A percentile compares a stretch with the other conserved stretches of the same genome.
phyloP scores from a whole-genome alignment of 2,113 vertebrate genomes.

The Raja brachyura region DNA sequence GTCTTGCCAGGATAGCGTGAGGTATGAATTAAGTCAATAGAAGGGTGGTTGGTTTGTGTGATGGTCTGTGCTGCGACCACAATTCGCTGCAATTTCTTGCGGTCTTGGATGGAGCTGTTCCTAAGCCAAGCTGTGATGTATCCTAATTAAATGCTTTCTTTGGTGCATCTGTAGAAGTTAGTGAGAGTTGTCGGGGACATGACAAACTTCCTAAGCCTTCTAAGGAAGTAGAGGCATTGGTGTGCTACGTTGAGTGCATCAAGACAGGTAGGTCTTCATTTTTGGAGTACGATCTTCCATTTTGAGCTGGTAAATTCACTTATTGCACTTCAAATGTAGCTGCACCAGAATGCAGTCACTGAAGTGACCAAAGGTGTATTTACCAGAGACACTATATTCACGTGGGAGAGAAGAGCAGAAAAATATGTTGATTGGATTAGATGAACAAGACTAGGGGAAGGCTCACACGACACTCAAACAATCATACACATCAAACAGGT shows the following conservation, averaged over 20 bases:
- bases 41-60: too few species aligned
- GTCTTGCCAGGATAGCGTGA: too few species aligned
- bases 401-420: background rate
- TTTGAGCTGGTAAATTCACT: background rate
- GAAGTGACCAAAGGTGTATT: background rate
- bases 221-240: too few species aligned
- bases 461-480: background rate
- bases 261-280: background rate
- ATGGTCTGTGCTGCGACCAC: too few species aligned
- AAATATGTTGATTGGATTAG: background rate
- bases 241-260: background rate
- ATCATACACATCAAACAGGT: background rate
- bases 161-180: too few species aligned
- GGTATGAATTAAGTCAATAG: too few species aligned
- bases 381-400: background rate
- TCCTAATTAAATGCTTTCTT: too few species aligned
- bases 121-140: too few species aligned
- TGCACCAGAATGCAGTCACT: background rate
- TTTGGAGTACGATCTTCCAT: background rate
- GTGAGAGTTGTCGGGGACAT: too few species aligned
- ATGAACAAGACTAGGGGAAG: background rate
- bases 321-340: background rate
- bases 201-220: too few species aligned
- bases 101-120: too few species aligned
- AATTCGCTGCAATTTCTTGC: too few species aligned